Percentiles rank a stretch among this genome's conserved stretches.
phyloP scores from a whole-genome alignment of 2,113 vertebrate species.

The Urocolius indicus region DNA sequence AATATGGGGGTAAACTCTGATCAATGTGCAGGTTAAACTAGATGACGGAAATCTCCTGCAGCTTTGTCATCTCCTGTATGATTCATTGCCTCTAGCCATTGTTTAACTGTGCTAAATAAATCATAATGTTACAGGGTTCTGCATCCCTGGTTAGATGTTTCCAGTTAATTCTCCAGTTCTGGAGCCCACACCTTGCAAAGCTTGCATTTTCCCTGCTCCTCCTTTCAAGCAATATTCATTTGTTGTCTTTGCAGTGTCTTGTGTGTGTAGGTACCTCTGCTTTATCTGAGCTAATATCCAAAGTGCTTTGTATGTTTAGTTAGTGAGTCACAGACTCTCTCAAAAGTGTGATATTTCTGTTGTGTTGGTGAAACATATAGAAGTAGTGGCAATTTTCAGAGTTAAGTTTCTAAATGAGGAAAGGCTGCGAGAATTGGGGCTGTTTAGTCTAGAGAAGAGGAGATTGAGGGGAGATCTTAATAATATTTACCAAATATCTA shows the following conservation, averaged over 20 bases:
- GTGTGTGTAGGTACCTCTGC: rapidly evolving
- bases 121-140: slow-evolving; percentile 42
- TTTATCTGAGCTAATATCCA: neutral
- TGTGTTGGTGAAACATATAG: neutral
- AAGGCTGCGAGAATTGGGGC: no score
- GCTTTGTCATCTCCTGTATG: slow-evolving; percentile 19
- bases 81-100: slow-evolving; percentile 17
- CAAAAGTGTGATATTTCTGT: neutral
- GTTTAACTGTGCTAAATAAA: slow-evolving; percentile 44
- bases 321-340: neutral
- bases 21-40: slow-evolving; percentile 44
- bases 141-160: slow-evolving; percentile 37
- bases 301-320: neutral
- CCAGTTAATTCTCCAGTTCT: slow-evolving; percentile 32
- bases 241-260: neutral
- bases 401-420: neutral
- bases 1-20: slow-evolving; percentile 52
- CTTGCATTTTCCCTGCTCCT: neutral
- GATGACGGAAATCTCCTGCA: slow-evolving; percentile 39
- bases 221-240: rapidly evolving
- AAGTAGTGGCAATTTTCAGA: neutral
- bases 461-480: no score
- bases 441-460: no score
- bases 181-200: neutral
- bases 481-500: no score